These are phyloP conservation scores for Ophonus ardosiacus DNA, from an alignment of 2,888 invertebrate genomes.

Conservation along the genomic window DNA sequence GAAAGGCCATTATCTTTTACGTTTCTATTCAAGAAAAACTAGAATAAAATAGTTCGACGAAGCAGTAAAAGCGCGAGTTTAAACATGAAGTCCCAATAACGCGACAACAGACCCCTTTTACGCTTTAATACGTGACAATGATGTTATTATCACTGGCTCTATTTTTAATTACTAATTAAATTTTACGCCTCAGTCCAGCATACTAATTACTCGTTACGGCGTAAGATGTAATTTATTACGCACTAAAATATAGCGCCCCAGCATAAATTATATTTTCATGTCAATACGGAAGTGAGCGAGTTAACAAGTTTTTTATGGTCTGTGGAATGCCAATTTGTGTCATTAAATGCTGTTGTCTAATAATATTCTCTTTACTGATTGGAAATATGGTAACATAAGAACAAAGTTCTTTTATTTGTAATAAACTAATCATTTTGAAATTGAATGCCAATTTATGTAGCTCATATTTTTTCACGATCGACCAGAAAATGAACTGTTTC, in stretches of 20 bases:
- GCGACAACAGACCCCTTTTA: not conserved
- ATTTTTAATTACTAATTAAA: slow-evolving; percentile 60
- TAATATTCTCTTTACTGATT: not conserved
- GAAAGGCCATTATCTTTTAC: slow-evolving; percentile 51
- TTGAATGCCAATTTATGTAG: no score
- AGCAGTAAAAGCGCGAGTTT: slow-evolving; percentile 21
- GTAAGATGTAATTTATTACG: slow-evolving; percentile 51
- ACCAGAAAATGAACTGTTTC: no score
- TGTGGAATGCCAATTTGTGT: not conserved
- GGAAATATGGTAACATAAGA: not conserved
- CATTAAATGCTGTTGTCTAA: not conserved
- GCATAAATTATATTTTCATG: slow-evolving; percentile 41
- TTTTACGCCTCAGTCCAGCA: slow-evolving; percentile 50
- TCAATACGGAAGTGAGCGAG: not conserved
- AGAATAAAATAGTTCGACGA: slow-evolving; percentile 32
- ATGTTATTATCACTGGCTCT: slow-evolving; percentile 59
- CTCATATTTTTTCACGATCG: no score
- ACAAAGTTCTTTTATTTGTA: no score
- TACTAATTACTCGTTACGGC: slow-evolving; percentile 56
- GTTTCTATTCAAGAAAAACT: slow-evolving; percentile 51
- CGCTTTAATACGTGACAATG: slow-evolving; percentile 57
- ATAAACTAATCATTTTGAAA: no score
- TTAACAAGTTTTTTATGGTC: slow-evolving; percentile 11
- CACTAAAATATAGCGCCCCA: slow-evolving; percentile 30
- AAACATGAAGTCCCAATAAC: slow-evolving; percentile 44